phyloP scores from a whole-genome alignment of 2,888 invertebrate species.

The Tanypteryx hageni region DNA sequence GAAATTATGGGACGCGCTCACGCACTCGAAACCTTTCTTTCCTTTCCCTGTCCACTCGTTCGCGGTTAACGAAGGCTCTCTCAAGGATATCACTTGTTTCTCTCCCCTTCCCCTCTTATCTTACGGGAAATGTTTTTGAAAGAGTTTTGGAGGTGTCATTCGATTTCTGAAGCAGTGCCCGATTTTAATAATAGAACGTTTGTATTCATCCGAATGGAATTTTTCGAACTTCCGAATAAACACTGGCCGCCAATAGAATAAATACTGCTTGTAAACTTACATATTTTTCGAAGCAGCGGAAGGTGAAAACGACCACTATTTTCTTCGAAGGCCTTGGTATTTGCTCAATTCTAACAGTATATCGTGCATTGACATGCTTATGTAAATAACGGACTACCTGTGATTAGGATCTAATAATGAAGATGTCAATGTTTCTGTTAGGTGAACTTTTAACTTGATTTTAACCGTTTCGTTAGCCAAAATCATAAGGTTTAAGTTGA shows the following conservation, averaged over 20 bases:
- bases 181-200: conserved; percentile 53
- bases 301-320: too few species aligned
- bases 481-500: too few species aligned
- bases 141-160: neutral
- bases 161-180: conserved; percentile 53
- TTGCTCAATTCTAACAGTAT: too few species aligned
- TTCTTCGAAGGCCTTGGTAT: too few species aligned
- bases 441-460: too few species aligned
- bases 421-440: too few species aligned
- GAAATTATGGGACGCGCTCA: conserved; percentile 4
- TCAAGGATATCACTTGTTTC: conserved; percentile 10
- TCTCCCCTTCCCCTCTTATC: neutral
- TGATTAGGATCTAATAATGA: too few species aligned
- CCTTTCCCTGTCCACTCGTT: neutral
- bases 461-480: too few species aligned
- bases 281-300: too few species aligned
- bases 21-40: neutral
- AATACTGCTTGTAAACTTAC: too few species aligned
- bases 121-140: neutral
- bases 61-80: neutral
- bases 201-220: neutral
- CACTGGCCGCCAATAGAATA: neutral
- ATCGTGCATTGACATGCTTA: too few species aligned
- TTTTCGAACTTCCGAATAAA: neutral
- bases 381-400: too few species aligned